Percentiles rank a stretch among this genome's conserved stretches.
phyloP scores from a whole-genome alignment of 2,113 vertebrate genomes.

The Zosterops hypoxanthus region DNA sequence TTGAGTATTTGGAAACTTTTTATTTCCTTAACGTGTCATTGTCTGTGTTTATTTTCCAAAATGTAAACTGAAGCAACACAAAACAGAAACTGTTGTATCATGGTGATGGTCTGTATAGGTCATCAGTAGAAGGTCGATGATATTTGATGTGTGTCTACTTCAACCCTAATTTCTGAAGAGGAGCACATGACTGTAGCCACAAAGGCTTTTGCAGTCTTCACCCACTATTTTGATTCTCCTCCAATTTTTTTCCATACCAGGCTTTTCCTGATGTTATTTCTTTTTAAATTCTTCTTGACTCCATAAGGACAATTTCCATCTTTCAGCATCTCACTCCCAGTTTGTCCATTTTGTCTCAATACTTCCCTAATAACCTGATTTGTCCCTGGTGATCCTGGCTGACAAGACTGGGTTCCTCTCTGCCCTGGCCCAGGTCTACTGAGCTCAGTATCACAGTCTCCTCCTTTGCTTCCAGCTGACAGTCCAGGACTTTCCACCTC shows the following conservation, averaged over 20 bases:
- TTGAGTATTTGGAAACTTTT: not conserved
- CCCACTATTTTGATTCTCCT: not conserved
- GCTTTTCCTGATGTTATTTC: not conserved
- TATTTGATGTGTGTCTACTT: not conserved
- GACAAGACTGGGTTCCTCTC: not conserved
- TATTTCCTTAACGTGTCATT: not conserved
- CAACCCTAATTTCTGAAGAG: not conserved
- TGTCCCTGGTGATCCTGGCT: not conserved
- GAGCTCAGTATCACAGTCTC: not conserved
- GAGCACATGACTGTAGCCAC: rapidly evolving
- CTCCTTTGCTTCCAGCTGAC: not conserved
- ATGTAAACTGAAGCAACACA: not conserved
- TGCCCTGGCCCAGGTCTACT: not conserved
- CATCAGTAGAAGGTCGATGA: not conserved
- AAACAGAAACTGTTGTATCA: not conserved
- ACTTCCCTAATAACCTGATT: not conserved
- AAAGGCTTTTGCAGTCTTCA: not conserved
- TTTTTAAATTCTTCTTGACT: not conserved
- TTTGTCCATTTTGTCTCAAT: not conserved
- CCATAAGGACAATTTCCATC: not conserved
- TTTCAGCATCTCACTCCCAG: not conserved
- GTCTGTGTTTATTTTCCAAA: not conserved
- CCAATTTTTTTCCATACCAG: not conserved
- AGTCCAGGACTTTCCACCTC: not conserved
- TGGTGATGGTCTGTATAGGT: not conserved